Base-by-base conservation (phyloP, 2,888 invertebrate genomes). In the Drosophila heteroneura region DNA sequence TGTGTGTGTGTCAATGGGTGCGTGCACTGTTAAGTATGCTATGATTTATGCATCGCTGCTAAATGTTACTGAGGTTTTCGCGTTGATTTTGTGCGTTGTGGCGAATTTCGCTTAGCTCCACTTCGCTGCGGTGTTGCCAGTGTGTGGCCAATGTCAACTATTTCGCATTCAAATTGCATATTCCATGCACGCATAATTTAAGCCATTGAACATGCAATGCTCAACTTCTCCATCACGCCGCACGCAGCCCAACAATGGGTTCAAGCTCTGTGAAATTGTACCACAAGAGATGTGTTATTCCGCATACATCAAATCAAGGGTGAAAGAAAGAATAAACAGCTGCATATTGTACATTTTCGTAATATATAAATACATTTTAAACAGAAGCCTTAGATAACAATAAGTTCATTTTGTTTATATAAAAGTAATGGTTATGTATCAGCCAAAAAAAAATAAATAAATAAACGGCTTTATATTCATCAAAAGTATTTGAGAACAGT, bases 21-120 rank as follows among this genome's bases (percentile, higher is more conserved):
- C 47, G 66, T 47, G 68, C 62, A 59, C 80, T 74, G 74, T 75
- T 90, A 90, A 90, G 91, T 90, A 90, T 82, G 80, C 87, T 76
- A 86, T 90, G 82, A 90, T 89, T 86, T 86, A 86, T 86, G 89
- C 91, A 86, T 84, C 74, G 74, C 74, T 83, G 85, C 87, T 86
- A 86, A 86, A 86, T 86, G 87, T 65, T 74, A 57, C 80, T 90
- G 91, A 83, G 86, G 86, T 86, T 86, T 83, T 74, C 78, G 64
- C 76, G 78, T 72, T 86, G 86, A 84, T 84, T 82, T 85, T 76
- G 64, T 70, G 69, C 32, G 14, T 12, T 6, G 44, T 28, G 39
- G 30, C 14, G 14, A 39, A 28, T 30, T 32, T 32, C 22, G 39
- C 9, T 32, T 16, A 14, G 16, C 44, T 58, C 41, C 30, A 39